phyloP scores from a whole-genome alignment of 2,888 invertebrate species.

The Aphodius granarius region DNA sequence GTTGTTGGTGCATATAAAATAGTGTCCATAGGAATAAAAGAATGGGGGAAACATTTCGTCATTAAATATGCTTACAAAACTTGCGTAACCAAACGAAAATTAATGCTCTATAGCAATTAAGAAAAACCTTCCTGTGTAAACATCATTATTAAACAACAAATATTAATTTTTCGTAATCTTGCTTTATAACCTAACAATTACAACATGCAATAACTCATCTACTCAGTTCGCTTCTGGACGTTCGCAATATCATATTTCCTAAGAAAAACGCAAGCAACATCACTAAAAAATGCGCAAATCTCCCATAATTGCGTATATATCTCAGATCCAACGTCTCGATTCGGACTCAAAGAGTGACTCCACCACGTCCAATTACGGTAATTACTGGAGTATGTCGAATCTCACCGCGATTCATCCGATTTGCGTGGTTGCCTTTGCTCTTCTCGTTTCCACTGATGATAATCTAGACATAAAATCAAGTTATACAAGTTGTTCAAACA shows the following conservation, averaged over 20 bases:
- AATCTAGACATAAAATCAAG: too few species aligned
- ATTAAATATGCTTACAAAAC: too few species aligned
- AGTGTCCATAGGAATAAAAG: too few species aligned
- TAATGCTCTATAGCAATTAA: too few species aligned
- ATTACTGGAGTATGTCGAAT: slow-evolving; percentile 35
- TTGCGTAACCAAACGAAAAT: too few species aligned
- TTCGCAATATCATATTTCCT: neutral
- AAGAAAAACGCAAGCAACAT: neutral
- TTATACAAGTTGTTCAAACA: too few species aligned
- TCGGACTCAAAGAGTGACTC: neutral
- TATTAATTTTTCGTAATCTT: neutral
- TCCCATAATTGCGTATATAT: slow-evolving; percentile 27
- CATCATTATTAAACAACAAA: too few species aligned
- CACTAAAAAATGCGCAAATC: slow-evolving; percentile 13
- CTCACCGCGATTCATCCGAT: slow-evolving; percentile 29
- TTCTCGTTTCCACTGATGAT: too few species aligned
- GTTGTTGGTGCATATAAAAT: too few species aligned
- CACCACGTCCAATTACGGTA: slow-evolving; percentile 30
- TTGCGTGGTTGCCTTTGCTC: neutral
- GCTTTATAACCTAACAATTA: neutral
- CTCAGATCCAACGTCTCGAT: neutral
- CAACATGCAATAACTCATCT: neutral
- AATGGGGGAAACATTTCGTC: too few species aligned
- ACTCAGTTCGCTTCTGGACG: neutral
- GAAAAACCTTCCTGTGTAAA: too few species aligned